phyloP scores from a whole-genome alignment of 2,888 invertebrate species.

The Chalcis sispes region DNA sequence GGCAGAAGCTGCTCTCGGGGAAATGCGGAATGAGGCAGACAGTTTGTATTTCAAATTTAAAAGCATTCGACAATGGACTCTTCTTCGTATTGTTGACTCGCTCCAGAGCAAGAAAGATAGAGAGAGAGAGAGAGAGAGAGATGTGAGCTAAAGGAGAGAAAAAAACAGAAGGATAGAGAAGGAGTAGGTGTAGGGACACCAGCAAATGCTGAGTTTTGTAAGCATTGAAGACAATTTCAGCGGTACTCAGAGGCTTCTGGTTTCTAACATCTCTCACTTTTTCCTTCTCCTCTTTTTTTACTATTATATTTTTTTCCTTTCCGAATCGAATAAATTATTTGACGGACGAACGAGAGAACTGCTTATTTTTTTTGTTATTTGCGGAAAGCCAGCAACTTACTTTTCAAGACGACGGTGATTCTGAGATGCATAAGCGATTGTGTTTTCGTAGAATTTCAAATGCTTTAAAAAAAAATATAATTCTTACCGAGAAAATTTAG shows the following conservation, averaged over 20 bases:
- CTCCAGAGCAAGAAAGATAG: slow-evolving; percentile 58
- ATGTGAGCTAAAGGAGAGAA: slow-evolving; percentile 54
- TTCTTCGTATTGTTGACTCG: slow-evolving; percentile 73
- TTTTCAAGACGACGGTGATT: slow-evolving; percentile 7
- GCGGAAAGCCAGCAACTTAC: slow-evolving; percentile 38
- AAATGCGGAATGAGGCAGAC: slow-evolving; percentile 66
- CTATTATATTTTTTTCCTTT: no score
- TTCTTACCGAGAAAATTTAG: not conserved
- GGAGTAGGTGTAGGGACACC: slow-evolving; percentile 15
- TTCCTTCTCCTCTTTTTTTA: slow-evolving; percentile 42
- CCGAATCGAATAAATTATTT: slow-evolving; percentile 72
- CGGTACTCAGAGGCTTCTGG: slow-evolving; percentile 69
- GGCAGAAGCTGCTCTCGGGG: slow-evolving; percentile 39
- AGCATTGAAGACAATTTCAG: slow-evolving; percentile 73
- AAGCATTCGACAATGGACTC: slow-evolving; percentile 74
- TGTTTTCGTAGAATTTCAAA: slow-evolving; percentile 41
- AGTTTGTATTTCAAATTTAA: slow-evolving; percentile 75
- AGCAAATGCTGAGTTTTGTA: slow-evolving; percentile 67
- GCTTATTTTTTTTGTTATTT: slow-evolving; percentile 67
- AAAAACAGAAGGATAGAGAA: slow-evolving; percentile 1
- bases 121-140: slow-evolving; percentile 32
- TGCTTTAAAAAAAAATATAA: not conserved
- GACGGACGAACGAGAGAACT: slow-evolving; percentile 67
- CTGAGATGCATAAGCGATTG: slow-evolving; percentile 35
- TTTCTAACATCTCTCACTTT: slow-evolving; percentile 19